Evolutionary conservation across 2,888 invertebrate genomes (phyloP).

Genomic region (Malacosoma neustria): DNA sequence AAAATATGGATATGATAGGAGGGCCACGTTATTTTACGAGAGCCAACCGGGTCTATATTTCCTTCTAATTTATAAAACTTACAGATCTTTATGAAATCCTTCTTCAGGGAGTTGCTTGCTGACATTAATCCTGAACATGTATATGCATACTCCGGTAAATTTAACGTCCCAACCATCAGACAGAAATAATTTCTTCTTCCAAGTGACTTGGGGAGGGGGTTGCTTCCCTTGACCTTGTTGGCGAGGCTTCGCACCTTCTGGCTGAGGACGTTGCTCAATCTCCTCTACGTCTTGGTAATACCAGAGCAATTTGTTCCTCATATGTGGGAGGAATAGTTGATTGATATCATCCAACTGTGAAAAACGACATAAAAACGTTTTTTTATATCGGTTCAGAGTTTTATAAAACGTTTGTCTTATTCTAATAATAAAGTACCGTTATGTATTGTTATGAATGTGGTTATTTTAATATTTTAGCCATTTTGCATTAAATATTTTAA

Average conservation of each 20-base stretch:
- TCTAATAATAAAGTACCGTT: no score
- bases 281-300: constrained; percentile 92
- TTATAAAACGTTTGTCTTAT: no score
- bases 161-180: constrained; percentile 90
- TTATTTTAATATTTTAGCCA: no score
- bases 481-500: no score
- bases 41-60: no score
- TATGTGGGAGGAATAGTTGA: constrained; percentile 88
- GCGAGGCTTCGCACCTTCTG: constrained; percentile 55
- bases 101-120: constrained; percentile 92
- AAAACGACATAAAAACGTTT: no score
- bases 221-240: constrained; percentile 64
- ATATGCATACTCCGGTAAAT: constrained; percentile 88
- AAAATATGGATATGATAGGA: no score
- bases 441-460: no score
- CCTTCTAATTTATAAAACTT: constrained; percentile 27
- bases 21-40: no score
- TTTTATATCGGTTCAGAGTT: no score
- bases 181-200: constrained; percentile 86
- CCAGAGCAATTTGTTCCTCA: constrained; percentile 90
- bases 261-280: constrained; percentile 68
- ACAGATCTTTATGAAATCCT: constrained; percentile 91
- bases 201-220: constrained; percentile 51
- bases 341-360: constrained; percentile 88
- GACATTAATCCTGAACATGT: constrained; percentile 89